These are phyloP conservation scores for Incurvaria masculella DNA, from an alignment of 2,888 invertebrate species.

Conservation along the genomic window DNA sequence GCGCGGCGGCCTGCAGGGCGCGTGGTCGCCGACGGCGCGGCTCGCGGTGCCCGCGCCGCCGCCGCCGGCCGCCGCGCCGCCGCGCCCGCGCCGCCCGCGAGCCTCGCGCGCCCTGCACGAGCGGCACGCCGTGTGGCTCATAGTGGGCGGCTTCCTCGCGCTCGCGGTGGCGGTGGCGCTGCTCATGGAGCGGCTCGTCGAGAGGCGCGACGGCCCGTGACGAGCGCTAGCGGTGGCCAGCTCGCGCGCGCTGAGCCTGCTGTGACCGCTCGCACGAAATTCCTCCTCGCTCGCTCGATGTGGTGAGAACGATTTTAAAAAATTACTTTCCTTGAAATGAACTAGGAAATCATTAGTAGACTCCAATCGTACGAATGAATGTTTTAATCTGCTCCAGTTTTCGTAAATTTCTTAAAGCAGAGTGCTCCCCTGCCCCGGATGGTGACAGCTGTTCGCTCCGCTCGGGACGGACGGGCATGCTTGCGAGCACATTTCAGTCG, in stretches of 20 bases:
- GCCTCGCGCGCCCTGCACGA: constrained; percentile 52
- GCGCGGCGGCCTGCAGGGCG: constrained; percentile 64
- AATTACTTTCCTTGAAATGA: too few species aligned
- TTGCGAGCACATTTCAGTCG: too few species aligned
- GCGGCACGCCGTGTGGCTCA: constrained; percentile 61
- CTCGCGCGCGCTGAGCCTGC: constrained; percentile 28
- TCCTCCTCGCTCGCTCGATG: neutral
- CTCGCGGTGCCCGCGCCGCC: constrained; percentile 50
- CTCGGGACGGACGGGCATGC: too few species aligned
- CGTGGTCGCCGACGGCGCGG: constrained; percentile 64
- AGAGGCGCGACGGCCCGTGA: constrained; percentile 34
- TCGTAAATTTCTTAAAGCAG: neutral
- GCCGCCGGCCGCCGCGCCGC: constrained; percentile 29
- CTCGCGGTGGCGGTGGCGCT: constrained; percentile 61
- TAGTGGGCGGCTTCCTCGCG: constrained; percentile 58
- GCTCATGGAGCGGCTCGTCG: constrained; percentile 55
- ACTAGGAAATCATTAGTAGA: neutral
- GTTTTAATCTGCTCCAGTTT: neutral
- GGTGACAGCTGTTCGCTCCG: too few species aligned
- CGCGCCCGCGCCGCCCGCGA: constrained; percentile 25
- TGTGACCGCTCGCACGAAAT: neutral
- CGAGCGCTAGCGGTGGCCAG: constrained; percentile 40
- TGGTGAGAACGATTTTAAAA: neutral
- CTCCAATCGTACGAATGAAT: neutral
- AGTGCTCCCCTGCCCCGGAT: too few species aligned